Percentiles rank a stretch among this genome's conserved stretches.
phyloP scores from a whole-genome alignment of 2,888 invertebrate species.

The Mesochorus sp. region DNA sequence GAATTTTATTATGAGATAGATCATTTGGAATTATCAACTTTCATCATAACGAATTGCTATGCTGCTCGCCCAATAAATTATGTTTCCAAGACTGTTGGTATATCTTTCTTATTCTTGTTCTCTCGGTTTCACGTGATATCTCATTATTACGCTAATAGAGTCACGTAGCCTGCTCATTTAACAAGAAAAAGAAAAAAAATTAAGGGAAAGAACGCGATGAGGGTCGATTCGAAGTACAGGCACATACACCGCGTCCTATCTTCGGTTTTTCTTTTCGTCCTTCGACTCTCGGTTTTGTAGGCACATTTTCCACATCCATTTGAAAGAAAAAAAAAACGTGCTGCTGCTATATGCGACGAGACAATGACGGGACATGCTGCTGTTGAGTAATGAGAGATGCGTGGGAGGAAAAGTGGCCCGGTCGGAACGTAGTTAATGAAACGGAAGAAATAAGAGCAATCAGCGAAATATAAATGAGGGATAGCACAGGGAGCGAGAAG shows the following conservation, averaged over 20 bases:
- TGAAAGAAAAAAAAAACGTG: too few relatives aligned
- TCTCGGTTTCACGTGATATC: conserved; percentile 36
- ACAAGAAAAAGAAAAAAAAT: conserved; percentile 5
- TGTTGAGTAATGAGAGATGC: conserved; percentile 48
- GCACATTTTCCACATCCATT: conserved; percentile 33
- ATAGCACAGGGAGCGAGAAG: conserved; percentile 65
- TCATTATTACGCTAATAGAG: conserved; percentile 34
- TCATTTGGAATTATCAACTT: too few relatives aligned
- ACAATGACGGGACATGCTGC: conserved; percentile 15
- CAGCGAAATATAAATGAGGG: conserved; percentile 81
- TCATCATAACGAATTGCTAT: too few relatives aligned
- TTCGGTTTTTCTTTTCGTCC: background rate
- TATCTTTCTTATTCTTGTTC: too few relatives aligned
- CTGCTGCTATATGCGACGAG: conserved; percentile 45
- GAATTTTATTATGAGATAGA: too few relatives aligned
- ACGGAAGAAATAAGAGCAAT: conserved; percentile 80
- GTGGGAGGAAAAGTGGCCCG: conserved; percentile 33
- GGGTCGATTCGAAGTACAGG: background rate
- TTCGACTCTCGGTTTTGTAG: conserved; percentile 33
- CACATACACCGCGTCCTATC: background rate
- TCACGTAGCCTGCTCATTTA: conserved; percentile 45
- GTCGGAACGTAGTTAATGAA: conserved; percentile 66
- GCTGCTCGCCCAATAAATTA: too few relatives aligned
- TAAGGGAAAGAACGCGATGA: too few relatives aligned
- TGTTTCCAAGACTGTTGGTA: too few relatives aligned